phyloP scores from a whole-genome alignment of 2,797 vertebrate species.

The Pygocentrus nattereri region DNA sequence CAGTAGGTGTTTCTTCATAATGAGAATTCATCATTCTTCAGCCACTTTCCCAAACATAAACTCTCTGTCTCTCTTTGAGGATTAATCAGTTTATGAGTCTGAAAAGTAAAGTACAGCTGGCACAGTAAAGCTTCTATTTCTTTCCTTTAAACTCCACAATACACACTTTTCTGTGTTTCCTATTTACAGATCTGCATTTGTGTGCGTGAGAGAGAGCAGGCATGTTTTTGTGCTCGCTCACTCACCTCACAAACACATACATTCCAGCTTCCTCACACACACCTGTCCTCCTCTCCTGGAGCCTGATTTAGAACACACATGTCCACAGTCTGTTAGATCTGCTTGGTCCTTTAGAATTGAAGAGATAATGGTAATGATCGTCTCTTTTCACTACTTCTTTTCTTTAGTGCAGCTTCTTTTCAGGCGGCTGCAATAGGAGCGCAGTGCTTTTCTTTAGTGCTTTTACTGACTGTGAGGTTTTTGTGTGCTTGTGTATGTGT shows the following conservation, averaged over 20 bases:
- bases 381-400: not conserved
- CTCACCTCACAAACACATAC: not conserved
- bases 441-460: not conserved
- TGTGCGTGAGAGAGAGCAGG: not conserved
- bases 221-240: not conserved
- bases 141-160: conserved; percentile 29
- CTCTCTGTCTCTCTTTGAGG: conserved; percentile 26
- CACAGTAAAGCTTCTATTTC: conserved; percentile 36
- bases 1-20: conserved; percentile 57
- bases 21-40: conserved; percentile 37
- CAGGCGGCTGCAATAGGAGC: not conserved
- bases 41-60: conserved; percentile 12
- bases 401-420: conserved; percentile 2
- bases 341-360: not conserved
- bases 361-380: not conserved
- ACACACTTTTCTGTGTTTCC: conserved; percentile 40
- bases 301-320: not conserved
- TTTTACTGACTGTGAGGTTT: not conserved
- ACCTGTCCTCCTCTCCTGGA: not conserved
- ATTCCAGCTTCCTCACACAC: not conserved
- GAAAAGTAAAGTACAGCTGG: conserved; percentile 33
- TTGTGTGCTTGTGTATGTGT: not conserved
- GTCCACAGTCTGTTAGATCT: not conserved
- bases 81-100: conserved; percentile 26
- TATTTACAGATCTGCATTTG: conserved; percentile 47